phyloP scores from a whole-genome alignment of 2,888 invertebrate genomes.

The Acanthosepion pharaonis region DNA sequence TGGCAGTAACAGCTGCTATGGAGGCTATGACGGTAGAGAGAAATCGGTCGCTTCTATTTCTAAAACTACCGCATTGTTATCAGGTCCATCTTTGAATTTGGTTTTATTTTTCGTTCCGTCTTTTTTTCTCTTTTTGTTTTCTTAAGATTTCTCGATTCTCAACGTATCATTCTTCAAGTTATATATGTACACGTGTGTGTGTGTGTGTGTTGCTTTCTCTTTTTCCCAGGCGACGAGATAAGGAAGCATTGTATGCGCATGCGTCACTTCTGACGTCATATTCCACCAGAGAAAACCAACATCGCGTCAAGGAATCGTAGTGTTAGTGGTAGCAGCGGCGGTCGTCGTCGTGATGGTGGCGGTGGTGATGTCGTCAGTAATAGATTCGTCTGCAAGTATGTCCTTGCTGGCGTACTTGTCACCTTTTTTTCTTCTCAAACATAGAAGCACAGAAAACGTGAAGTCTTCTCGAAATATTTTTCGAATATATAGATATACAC shows the following conservation, averaged over 20 bases:
- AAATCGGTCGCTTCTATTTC: not conserved
- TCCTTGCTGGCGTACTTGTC: too few relatives aligned
- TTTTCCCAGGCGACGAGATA: not conserved
- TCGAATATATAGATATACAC: too few relatives aligned
- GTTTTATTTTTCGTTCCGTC: not conserved
- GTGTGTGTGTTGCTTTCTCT: not conserved
- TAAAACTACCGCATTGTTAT: not conserved
- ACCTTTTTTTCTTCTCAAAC: too few relatives aligned
- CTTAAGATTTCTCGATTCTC: not conserved
- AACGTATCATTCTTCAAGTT: not conserved
- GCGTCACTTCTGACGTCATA: not conserved
- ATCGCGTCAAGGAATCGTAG: not conserved
- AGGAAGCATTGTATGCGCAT: not conserved
- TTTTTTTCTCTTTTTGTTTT: not conserved
- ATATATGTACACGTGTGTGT: not conserved
- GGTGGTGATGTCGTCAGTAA: too few relatives aligned
- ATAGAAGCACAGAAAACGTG: too few relatives aligned
- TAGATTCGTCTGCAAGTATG: too few relatives aligned
- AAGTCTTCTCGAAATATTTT: too few relatives aligned
- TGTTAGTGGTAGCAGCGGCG: not conserved
- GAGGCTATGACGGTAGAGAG: not conserved
- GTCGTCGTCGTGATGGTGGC: too few relatives aligned
- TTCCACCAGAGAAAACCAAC: not conserved
- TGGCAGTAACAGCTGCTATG: not conserved
- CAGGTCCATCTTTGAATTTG: not conserved